These are phyloP conservation scores for Flexamia atlantica DNA, from an alignment of 2,888 invertebrate genomes.

Conservation along the genomic window DNA sequence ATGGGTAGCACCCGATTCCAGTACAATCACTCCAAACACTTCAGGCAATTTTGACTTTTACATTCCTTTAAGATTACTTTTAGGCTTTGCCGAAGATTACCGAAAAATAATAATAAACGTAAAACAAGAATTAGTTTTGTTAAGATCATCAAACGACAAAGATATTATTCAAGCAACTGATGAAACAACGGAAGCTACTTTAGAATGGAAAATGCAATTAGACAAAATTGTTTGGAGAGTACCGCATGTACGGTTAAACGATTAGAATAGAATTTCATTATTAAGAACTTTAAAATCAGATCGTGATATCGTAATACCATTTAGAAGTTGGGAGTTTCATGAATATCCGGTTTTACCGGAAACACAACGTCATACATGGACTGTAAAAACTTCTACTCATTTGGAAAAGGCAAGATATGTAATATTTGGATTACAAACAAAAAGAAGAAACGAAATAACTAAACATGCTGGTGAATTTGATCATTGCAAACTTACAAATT, in stretches of 20 bases:
- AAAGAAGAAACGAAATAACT: conserved; percentile 70
- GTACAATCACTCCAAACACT: conserved; percentile 58
- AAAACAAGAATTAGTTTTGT: conserved; percentile 73
- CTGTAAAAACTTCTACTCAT: conserved; percentile 70
- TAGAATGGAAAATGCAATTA: conserved; percentile 63
- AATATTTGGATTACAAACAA: conserved; percentile 73
- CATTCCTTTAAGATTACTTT: conserved; percentile 71
- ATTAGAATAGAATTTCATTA: conserved; percentile 70
- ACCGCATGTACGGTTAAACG: conserved; percentile 66
- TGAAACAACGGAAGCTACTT: conserved; percentile 58
- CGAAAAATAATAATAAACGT: conserved; percentile 73
- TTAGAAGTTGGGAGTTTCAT: conserved; percentile 73
- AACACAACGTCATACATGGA: conserved; percentile 72
- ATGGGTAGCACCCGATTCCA: conserved; percentile 6
- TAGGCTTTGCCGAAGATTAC: conserved; percentile 73
- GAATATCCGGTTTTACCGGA: conserved; percentile 72
- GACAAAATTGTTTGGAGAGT: conserved; percentile 69
- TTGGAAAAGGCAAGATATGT: conserved; percentile 73
- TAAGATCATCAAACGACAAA: conserved; percentile 70
- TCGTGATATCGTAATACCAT: conserved; percentile 67
- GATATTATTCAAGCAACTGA: conserved; percentile 69
- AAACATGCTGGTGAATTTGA: conserved; percentile 65
- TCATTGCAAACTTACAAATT: conserved; percentile 68
- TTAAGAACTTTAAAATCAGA: conserved; percentile 65
- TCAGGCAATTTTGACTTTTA: conserved; percentile 69